These are phyloP conservation scores for Dryobates pubescens DNA, from an alignment of 2,797 vertebrate genomes.

Conservation along the genomic window DNA sequence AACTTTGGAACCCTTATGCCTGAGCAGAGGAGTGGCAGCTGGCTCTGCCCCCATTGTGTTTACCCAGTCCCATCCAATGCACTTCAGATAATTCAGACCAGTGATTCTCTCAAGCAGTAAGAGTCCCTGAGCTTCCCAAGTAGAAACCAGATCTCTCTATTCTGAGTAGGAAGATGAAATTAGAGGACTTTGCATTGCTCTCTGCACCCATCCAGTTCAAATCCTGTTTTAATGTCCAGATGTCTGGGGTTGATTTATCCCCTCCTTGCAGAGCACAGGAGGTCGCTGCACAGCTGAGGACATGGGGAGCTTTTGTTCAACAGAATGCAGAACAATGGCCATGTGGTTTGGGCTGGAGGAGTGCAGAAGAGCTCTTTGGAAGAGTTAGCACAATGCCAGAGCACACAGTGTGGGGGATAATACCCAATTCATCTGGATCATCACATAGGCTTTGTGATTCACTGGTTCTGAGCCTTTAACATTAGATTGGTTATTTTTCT, in stretches of 20 bases:
- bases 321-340: neutral
- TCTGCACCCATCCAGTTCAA: neutral
- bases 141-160: neutral
- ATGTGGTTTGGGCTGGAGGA: neutral
- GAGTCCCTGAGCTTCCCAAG: neutral
- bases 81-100: neutral
- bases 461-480: neutral
- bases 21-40: neutral
- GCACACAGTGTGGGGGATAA: neutral
- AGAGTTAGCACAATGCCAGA: neutral
- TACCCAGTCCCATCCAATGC: neutral
- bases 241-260: neutral
- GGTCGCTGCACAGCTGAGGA: neutral
- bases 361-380: neutral
- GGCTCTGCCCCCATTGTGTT: neutral
- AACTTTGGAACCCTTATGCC: neutral
- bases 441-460: neutral
- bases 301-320: constrained; percentile 5
- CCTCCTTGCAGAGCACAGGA: neutral
- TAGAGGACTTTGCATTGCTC: neutral
- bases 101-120: neutral
- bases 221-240: neutral
- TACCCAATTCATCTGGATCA: neutral
- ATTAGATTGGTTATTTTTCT: neutral
- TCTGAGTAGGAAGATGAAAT: neutral